Conservation (phyloP, 2,888 invertebrate species). For the Dinocampus coccinellae region DNA sequence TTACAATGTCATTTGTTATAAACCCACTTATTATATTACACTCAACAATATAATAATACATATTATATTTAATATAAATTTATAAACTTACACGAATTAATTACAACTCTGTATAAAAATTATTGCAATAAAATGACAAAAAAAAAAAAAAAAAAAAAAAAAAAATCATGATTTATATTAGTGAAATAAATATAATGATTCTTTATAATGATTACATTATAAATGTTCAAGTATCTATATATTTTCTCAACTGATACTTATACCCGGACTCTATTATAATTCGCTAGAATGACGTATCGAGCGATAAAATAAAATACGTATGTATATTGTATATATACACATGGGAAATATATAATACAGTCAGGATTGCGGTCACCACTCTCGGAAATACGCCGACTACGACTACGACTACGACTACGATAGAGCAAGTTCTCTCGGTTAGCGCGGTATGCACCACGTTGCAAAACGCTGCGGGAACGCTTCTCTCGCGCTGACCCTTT, state of each 20-base stretch:
- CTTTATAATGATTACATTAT: slow-evolving; percentile 27
- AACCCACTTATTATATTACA: neutral
- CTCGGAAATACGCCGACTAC: slow-evolving; percentile 37
- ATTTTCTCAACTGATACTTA: slow-evolving; percentile 38
- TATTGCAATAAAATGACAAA: neutral
- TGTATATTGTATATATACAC: slow-evolving; percentile 27
- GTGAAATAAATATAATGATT: slow-evolving; percentile 33
- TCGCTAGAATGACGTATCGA: slow-evolving; percentile 31
- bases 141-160: slow-evolving; percentile 10
- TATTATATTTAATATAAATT: too few relatives aligned
- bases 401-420: too few relatives aligned
- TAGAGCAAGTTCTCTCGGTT: slow-evolving; percentile 19
- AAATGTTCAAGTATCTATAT: slow-evolving; percentile 24
- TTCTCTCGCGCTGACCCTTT: slow-evolving; percentile 48
- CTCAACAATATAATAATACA: too few relatives aligned
- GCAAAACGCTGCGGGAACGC: slow-evolving; percentile 22
- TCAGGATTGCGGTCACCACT: slow-evolving; percentile 32
- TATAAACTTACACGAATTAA: too few relatives aligned
- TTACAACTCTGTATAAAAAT: too few relatives aligned
- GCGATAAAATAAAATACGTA: slow-evolving; percentile 43
- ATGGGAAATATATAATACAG: slow-evolving; percentile 15
- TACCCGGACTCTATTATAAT: slow-evolving; percentile 50
- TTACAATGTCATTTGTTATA: neutral
- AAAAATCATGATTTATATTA: slow-evolving; percentile 5
- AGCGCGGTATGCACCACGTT: slow-evolving; percentile 12